phyloP scores from a whole-genome alignment of 2,797 vertebrate genomes.

The Crax fasciolata region DNA sequence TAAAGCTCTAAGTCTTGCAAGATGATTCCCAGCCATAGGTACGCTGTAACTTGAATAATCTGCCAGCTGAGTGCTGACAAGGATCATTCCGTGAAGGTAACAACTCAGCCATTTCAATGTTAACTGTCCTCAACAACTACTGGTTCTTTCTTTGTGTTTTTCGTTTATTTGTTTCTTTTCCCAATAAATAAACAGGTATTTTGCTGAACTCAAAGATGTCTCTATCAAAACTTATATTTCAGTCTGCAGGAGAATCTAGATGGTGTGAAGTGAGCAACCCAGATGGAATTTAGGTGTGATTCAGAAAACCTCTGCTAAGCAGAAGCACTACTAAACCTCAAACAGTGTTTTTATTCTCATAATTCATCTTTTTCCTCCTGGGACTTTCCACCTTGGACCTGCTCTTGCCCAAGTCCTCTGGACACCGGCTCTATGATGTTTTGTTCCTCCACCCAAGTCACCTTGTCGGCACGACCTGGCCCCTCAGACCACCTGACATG shows the following conservation, averaged over 20 bases:
- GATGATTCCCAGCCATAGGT: neutral
- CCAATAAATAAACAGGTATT: conserved; percentile 51
- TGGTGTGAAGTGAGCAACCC: neutral
- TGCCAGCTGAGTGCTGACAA: neutral
- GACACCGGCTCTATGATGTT: neutral
- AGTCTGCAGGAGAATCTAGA: neutral
- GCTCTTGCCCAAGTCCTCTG: neutral
- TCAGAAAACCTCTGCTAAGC: neutral
- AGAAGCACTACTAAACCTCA: neutral
- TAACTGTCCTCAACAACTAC: neutral
- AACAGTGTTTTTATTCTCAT: neutral
- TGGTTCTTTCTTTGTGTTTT: neutral
- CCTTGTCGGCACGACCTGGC: neutral
- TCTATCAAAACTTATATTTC: neutral
- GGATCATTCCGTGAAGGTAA: neutral
- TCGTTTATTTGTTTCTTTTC: neutral
- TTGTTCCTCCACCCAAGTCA: neutral
- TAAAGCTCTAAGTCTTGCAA: conserved; percentile 1
- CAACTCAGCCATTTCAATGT: neutral
- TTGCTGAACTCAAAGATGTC: conserved; percentile 9
- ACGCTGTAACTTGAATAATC: neutral
- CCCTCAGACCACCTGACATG: neutral
- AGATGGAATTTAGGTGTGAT: neutral
- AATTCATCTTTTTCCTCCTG: neutral
- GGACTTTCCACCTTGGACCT: neutral